Conservation (phyloP, 2,888 invertebrate species). For the Sphaeridia pumilis region DNA sequence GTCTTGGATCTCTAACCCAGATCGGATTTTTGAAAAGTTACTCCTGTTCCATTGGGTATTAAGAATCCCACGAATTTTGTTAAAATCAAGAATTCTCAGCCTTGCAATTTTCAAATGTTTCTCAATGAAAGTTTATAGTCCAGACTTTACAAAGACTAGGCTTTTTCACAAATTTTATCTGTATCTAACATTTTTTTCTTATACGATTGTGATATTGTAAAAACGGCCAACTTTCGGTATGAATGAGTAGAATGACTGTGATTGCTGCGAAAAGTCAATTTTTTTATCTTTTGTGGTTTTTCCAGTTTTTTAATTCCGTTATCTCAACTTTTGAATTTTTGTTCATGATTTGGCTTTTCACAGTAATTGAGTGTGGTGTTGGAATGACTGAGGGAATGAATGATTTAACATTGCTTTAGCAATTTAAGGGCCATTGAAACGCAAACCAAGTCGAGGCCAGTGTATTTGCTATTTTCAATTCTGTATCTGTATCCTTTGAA, state of each 20-base stretch:
- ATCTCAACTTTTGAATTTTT: constrained; percentile 1
- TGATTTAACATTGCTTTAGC: constrained; percentile 25
- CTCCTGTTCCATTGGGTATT: no score
- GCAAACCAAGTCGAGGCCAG: constrained; percentile 35
- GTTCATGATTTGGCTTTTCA: constrained; percentile 20
- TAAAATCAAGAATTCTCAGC: no score
- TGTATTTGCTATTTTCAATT: constrained; percentile 23
- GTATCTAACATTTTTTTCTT: no score
- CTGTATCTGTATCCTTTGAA: constrained; percentile 2
- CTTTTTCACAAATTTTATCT: no score
- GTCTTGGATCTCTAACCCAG: no score
- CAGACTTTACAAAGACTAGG: no score
- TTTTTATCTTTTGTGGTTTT: not conserved
- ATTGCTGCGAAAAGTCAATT: not conserved
- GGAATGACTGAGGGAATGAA: constrained; percentile 32
- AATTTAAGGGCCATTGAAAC: constrained; percentile 36
- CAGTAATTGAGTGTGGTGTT: constrained; percentile 30
- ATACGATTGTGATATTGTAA: no score
- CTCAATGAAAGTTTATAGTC: no score
- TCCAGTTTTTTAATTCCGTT: not conserved
- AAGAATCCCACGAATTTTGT: no score
- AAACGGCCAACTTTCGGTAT: no score
- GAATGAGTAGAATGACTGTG: not conserved
- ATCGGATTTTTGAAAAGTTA: no score
- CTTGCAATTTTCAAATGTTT: no score